Evolutionary conservation across 2,113 vertebrate genomes (phyloP), one percentile per base, ranked within the genome.

Genomic region (Psittacara wagleri): DNA sequence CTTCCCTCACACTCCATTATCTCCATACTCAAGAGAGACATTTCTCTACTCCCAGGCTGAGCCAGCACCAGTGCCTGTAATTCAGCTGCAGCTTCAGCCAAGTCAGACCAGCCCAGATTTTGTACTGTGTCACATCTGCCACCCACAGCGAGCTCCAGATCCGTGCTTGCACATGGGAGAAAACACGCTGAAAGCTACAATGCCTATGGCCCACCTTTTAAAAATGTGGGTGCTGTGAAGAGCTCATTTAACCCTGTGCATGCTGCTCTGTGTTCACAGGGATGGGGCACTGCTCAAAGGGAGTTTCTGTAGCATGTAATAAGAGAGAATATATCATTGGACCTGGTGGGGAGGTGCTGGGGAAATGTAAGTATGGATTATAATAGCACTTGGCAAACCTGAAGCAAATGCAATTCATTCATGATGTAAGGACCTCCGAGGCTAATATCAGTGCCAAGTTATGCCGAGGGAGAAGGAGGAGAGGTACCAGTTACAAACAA

Each of bases 101-200:
- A 24, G 27, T 23, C 75, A 7, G 43, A 13, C 39, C 83, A 64
- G 59, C 67, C 74, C 0, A 0, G 44, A 15, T 29, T 17, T 49
- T 14, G 75, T 18, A 24, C 82, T 17, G 0, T 35, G 62, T 55
- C 78, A 5, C 2, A 1, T 15, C 44, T 39, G 68, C 61, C 73
- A 49, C 83, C 69, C 86, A 55, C 28, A 4, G 44, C 3, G 6
- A 2, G 2, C 46, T 69, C 46, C 16, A 0, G n/a, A 51, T 52
- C 75, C 4, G 0, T 1, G 3, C 14, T 20, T 31, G 62, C 2
- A 1, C 37, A 9, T 10, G 1, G 35, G 37, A 61, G 29, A 54
- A 44, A 83, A 13, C 14, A 2, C 1, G 9, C 46, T 29, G 35
- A 25, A 24, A 39, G 23, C 7, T 51, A 4, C 51, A 27, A 6